These are phyloP conservation scores for Octopus bimaculoides DNA, from an alignment of 1,140 invertebrate genomes.

Conservation along the genomic window DNA sequence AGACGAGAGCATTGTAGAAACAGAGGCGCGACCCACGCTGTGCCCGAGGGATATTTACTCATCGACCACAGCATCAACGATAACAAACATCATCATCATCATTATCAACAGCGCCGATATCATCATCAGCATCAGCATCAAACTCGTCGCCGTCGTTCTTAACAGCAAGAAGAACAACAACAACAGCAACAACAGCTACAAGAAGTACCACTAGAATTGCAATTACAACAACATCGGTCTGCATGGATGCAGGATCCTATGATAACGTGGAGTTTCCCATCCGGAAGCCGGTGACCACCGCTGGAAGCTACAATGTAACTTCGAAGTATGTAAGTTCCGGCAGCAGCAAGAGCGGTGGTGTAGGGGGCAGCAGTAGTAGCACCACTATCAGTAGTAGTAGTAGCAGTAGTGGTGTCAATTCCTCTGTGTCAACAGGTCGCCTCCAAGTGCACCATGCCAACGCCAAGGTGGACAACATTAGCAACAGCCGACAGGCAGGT, in stretches of 20 bases:
- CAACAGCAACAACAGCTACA: neutral
- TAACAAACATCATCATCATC: neutral
- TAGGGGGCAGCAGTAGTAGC: neutral
- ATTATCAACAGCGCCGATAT: neutral
- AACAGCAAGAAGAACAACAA: neutral
- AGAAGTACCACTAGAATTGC: neutral
- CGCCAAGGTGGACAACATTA: neutral
- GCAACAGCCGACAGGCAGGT: neutral
- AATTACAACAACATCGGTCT: neutral
- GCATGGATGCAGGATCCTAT: constrained; percentile 31
- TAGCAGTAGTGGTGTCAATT: neutral
- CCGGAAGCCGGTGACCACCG: constrained; percentile 16
- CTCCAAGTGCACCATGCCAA: constrained; percentile 8
- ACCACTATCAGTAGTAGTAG: neutral
- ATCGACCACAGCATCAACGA: neutral
- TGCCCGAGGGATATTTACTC: neutral
- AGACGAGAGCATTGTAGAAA: no score
- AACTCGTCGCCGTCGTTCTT: neutral
- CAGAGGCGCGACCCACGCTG: no score
- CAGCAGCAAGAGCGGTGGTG: neutral
- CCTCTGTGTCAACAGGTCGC: neutral
- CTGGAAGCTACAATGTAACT: neutral
- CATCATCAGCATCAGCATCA: neutral
- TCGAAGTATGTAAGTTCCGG: neutral
- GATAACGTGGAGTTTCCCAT: constrained; percentile 41